A percentile compares a stretch with the other conserved stretches of the same genome.
These are phyloP conservation scores for Crypturellus undulatus DNA, from an alignment of 2,113 vertebrate genomes.

Conservation along the genomic window DNA sequence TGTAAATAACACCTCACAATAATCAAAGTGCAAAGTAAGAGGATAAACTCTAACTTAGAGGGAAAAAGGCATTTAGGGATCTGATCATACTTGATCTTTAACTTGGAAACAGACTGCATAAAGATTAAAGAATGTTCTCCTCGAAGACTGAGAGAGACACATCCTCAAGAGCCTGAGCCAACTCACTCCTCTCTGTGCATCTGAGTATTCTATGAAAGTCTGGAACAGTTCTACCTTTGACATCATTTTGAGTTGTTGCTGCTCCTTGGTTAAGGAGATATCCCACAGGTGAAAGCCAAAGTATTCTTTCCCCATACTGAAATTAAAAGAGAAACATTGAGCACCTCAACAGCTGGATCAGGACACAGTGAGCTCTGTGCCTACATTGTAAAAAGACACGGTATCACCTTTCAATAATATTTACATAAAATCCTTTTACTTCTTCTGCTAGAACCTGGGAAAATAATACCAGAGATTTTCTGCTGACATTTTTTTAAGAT, in stretches of 20 bases:
- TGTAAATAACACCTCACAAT: neutral
- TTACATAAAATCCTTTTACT: conserved; percentile 25
- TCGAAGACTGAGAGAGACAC: neutral
- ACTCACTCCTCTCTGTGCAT: neutral
- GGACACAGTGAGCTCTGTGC: neutral
- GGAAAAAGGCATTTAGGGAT: rapidly evolving
- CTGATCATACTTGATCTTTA: neutral
- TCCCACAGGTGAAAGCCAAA: neutral
- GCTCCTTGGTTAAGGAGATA: neutral
- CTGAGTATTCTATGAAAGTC: rapidly evolving
- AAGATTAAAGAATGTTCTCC: rapidly evolving
- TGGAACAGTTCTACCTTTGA: neutral
- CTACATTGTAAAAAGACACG: neutral
- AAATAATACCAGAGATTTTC: conserved; percentile 41
- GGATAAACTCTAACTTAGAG: neutral
- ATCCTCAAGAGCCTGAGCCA: neutral
- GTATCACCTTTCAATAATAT: conserved; percentile 46
- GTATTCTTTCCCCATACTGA: neutral
- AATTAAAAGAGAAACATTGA: neutral
- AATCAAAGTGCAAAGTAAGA: neutral
- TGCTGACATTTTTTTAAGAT: conserved; percentile 8
- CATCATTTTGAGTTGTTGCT: neutral
- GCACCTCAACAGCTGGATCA: neutral
- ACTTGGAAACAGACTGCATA: neutral
- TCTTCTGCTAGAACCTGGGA: neutral